A percentile compares a stretch with the other conserved stretches of the same genome.
phyloP scores from a whole-genome alignment of 1,140 invertebrate genomes.

The Meloidogyne floridensis region DNA sequence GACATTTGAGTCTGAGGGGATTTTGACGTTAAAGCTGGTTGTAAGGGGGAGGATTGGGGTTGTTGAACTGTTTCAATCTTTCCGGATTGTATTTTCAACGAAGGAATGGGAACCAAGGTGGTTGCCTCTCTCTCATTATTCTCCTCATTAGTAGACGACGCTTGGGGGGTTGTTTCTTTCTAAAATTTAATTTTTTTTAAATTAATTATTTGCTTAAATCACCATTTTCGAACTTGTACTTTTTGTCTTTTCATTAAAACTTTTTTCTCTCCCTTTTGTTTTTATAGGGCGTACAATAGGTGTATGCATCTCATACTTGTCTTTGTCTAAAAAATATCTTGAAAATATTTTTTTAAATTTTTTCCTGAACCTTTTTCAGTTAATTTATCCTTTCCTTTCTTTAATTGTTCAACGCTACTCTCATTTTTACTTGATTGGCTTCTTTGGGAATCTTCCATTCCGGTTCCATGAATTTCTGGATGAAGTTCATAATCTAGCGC shows the following conservation, averaged over 20 bases:
- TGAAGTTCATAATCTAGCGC: constrained; percentile 23
- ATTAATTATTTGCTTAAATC: neutral
- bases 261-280: neutral
- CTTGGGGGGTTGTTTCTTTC: neutral
- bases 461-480: constrained; percentile 10
- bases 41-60: neutral
- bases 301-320: neutral
- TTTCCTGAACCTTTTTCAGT: neutral
- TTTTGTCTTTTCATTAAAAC: neutral
- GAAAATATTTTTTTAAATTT: neutral
- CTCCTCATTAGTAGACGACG: neutral
- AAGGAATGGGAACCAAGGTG: neutral
- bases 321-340: neutral
- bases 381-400: neutral
- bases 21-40: neutral
- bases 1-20: constrained; percentile 5
- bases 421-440: neutral
- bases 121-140: neutral
- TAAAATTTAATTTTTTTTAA: neutral
- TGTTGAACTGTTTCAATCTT: neutral
- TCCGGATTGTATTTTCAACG: neutral
- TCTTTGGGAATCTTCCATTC: neutral
- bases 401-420: neutral
- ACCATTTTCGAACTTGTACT: neutral
- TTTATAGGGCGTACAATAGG: neutral